Evolutionary conservation across 2,797 vertebrate species (phyloP), one percentile per base, ranked within the genome.

Genomic region (Xenopus petersii): DNA sequence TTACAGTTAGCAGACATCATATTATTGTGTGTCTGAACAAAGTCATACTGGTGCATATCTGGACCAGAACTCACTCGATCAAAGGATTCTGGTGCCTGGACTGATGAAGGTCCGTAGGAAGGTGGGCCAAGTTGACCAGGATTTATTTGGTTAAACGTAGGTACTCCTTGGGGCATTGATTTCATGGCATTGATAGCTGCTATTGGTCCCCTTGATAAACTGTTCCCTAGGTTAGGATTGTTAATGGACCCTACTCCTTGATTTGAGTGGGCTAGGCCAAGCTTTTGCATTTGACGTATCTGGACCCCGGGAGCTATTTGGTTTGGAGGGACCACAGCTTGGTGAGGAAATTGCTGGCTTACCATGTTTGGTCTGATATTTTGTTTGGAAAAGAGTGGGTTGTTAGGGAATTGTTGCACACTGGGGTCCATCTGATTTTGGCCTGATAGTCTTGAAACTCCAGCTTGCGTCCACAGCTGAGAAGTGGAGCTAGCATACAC

Each of bases 151-250:
- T 81, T 85, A 71, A 88, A 89, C 74, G 87, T 42, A 70, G 91
- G 86, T 82, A 88, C 83, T 59, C 89, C 86, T 12, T 90, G 91
- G 1, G 88, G 88, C 58, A 90, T 85, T 0, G 91, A 84, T 80
- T 89, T 93, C 88, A 92, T 89, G 70, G 86, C 84, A 68, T 86
- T 89, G 75, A 91, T 85, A 64, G 89, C 83, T 11, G 92, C 90
- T 81, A 93, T 79, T 0, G 90, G 89, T 51, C 85, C 89, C 58
- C 81, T 86, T 73, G 84, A 81, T 4, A 89, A 86, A 81, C 17
- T 90, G 80, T 91, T 90, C 51, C 87, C 86, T 75, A 91, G 83
- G 79, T 79, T 89, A 77, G 89, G 90, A 74, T 83, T 88, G 58
- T 80, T 86, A 80, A 92, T 80, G 12, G 89, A 84, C 80, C 86